Conservation (phyloP, 2,888 invertebrate species). For the Fragum whitleyi region DNA sequence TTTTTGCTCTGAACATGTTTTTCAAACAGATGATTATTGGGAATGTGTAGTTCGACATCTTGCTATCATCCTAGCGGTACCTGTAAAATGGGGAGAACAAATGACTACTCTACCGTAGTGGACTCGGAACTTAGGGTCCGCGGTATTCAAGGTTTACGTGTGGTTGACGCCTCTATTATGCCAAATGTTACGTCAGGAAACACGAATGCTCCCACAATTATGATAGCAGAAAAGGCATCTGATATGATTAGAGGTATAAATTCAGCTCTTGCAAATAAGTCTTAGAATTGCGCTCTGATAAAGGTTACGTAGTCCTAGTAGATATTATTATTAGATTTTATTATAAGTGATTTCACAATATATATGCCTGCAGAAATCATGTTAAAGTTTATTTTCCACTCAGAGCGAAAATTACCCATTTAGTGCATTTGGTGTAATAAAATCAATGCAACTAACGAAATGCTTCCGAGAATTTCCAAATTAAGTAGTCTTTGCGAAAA, state of each 20-base stretch:
- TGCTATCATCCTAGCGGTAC: conserved; percentile 90
- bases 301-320: too few species aligned
- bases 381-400: too few species aligned
- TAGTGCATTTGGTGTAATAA: too few species aligned
- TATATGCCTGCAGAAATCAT: too few species aligned
- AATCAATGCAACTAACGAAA: too few species aligned
- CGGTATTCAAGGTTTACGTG: conserved; percentile 3
- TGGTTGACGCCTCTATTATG: conserved; percentile 40
- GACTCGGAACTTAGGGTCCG: conserved; percentile 86
- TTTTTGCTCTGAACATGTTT: conserved; percentile 39
- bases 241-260: conserved; percentile 43
- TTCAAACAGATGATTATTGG: conserved; percentile 61
- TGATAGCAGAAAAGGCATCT: conserved; percentile 44
- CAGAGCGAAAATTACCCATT: too few species aligned
- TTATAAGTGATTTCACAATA: too few species aligned
- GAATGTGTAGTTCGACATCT: conserved; percentile 49
- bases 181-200: conserved; percentile 39
- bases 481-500: too few species aligned
- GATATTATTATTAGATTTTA: too few species aligned
- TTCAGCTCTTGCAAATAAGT: not conserved
- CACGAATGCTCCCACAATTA: conserved; percentile 41
- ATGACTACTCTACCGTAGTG: conserved; percentile 87
- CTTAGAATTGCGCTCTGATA: too few species aligned
- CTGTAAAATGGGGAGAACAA: conserved; percentile 89
- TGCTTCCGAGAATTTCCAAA: too few species aligned